Conservation (phyloP, 2,888 invertebrate genomes). For the Campoplex capitator region DNA sequence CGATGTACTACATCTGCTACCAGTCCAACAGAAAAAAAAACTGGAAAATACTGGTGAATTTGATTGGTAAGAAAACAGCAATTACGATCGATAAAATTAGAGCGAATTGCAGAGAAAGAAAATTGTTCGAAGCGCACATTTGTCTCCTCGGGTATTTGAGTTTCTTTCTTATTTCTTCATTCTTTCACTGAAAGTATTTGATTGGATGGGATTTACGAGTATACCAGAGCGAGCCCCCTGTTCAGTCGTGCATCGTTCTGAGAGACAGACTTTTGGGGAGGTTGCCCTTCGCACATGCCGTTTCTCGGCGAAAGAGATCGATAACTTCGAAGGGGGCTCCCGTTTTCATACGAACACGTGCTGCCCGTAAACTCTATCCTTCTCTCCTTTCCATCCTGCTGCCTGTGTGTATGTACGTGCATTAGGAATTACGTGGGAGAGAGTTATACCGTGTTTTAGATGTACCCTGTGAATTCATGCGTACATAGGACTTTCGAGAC, state of each 20-base stretch:
- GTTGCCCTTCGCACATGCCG: conserved; percentile 61
- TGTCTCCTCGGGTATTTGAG: neutral
- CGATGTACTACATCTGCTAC: neutral
- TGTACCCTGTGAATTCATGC: conserved; percentile 50
- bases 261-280: conserved; percentile 48
- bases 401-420: conserved; percentile 15
- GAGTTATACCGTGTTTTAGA: conserved; percentile 72
- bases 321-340: conserved; percentile 70
- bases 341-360: conserved; percentile 47
- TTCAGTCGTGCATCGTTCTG: conserved; percentile 13
- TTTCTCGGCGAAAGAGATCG: conserved; percentile 65
- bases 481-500: conserved; percentile 7
- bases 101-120: neutral
- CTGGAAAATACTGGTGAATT: neutral
- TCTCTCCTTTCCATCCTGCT: neutral
- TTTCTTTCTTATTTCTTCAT: neutral
- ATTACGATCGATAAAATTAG: neutral
- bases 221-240: conserved; percentile 50
- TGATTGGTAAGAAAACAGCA: neutral
- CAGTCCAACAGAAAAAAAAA: neutral
- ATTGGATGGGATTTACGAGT: conserved; percentile 29
- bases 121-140: neutral
- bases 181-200: conserved; percentile 4
- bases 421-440: conserved; percentile 75
- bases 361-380: neutral